These are phyloP conservation scores for Acanthochromis polyacanthus DNA, from an alignment of 2,113 vertebrate species.

Conservation along the genomic window DNA sequence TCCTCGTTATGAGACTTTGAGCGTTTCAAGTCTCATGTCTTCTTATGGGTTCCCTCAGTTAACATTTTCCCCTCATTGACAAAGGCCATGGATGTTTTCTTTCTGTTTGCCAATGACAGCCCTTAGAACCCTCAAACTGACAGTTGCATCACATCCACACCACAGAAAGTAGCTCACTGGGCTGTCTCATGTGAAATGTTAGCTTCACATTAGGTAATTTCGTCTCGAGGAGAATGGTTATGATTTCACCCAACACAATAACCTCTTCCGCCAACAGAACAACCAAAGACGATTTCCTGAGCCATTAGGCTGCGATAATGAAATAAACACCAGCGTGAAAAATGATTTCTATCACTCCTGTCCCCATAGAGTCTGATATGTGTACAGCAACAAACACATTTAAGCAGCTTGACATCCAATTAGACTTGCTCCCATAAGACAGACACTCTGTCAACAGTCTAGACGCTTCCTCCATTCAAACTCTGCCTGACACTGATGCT, in stretches of 20 bases:
- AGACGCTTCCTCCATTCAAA: slow-evolving; percentile 35
- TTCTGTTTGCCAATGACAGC: slow-evolving; percentile 17
- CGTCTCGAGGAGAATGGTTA: slow-evolving; percentile 53
- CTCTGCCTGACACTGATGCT: slow-evolving; percentile 32
- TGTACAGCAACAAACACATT: slow-evolving; percentile 74
- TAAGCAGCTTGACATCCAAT: slow-evolving; percentile 62
- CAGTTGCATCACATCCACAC: slow-evolving; percentile 36
- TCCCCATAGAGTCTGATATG: slow-evolving; percentile 74
- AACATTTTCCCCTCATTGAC: slow-evolving; percentile 24
- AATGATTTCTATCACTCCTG: slow-evolving; percentile 79
- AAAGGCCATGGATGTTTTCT: slow-evolving; percentile 9
- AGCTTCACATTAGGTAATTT: slow-evolving; percentile 66
- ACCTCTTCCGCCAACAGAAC: slow-evolving; percentile 68
- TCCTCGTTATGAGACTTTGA: background rate
- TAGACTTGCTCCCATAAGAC: slow-evolving; percentile 57
- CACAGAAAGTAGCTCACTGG: background rate
- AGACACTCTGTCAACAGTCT: slow-evolving; percentile 49
- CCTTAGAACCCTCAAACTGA: slow-evolving; percentile 26
- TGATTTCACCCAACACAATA: slow-evolving; percentile 69
- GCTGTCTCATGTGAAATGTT: slow-evolving; percentile 65
- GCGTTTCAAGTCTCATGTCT: background rate
- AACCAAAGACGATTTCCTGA: slow-evolving; percentile 70
- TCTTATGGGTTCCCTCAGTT: background rate
- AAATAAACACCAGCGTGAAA: slow-evolving; percentile 79
- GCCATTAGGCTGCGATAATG: slow-evolving; percentile 79